phyloP scores from a whole-genome alignment of 2,888 invertebrate species.

The Drepana falcataria region DNA sequence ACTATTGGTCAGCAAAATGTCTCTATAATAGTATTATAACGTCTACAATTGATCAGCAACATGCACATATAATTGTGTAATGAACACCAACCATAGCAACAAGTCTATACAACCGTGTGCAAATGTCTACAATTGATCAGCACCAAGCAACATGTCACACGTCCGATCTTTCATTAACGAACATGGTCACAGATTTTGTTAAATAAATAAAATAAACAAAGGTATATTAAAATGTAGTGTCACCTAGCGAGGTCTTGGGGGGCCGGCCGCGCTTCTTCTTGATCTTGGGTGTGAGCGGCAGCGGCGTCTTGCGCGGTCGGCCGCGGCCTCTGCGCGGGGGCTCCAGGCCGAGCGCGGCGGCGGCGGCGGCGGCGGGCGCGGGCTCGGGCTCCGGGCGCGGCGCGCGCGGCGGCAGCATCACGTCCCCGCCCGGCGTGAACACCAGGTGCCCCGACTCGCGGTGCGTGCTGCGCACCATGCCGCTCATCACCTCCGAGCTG shows the following conservation, averaged over 20 bases:
- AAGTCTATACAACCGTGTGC: no score
- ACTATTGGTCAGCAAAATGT: no score
- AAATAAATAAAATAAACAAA: no score
- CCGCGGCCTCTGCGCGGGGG: slow-evolving; percentile 67
- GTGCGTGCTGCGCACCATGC: slow-evolving; percentile 72
- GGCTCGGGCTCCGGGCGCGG: slow-evolving; percentile 27
- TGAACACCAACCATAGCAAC: no score
- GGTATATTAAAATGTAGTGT: no score
- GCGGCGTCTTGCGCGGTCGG: slow-evolving; percentile 73
- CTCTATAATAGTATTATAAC: no score
- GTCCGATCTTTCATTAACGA: no score
- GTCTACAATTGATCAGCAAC: no score
- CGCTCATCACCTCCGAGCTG: slow-evolving; percentile 68
- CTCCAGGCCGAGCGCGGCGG: slow-evolving; percentile 72
- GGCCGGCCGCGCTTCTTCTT: slow-evolving; percentile 73
- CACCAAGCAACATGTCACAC: no score
- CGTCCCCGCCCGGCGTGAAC: slow-evolving; percentile 70
- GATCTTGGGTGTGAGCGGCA: slow-evolving; percentile 66
- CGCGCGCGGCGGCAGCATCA: slow-evolving; percentile 64
- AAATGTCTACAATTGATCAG: no score
- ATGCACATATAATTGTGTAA: no score
- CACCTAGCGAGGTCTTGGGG: slow-evolving; percentile 71
- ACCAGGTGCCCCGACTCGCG: slow-evolving; percentile 69
- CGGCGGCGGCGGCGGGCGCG: slow-evolving; percentile 46
- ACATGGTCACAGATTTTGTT: no score